These are phyloP conservation scores for Mythimna impura DNA, from an alignment of 2,888 invertebrate species.

Conservation along the genomic window DNA sequence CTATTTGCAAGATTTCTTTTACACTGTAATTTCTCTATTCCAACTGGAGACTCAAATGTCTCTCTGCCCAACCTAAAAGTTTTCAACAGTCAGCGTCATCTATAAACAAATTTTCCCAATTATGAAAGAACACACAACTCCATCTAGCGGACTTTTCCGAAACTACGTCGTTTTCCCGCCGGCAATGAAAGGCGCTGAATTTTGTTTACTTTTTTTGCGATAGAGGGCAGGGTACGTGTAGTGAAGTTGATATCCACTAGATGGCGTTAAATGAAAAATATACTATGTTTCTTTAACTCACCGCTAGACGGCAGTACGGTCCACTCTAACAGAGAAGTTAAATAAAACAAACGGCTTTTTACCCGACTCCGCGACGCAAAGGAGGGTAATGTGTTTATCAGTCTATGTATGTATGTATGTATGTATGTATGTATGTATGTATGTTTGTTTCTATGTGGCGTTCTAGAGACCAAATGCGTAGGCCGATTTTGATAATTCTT, in stretches of 20 bases:
- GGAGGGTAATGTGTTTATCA: no score
- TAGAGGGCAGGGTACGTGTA: neutral
- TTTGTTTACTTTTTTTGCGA: neutral
- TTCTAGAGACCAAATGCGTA: no score
- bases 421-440: no score
- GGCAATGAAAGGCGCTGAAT: neutral
- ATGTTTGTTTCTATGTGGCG: no score
- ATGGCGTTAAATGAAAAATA: slow-evolving; percentile 4
- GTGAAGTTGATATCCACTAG: slow-evolving; percentile 1
- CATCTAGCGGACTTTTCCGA: slow-evolving; percentile 19
- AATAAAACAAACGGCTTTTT: neutral
- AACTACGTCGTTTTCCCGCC: neutral
- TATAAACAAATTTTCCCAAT: neutral
- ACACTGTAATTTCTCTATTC: no score
- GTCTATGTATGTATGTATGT: no score
- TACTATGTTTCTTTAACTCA: neutral
- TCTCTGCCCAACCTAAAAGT: neutral
- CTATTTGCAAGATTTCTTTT: no score
- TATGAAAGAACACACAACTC: neutral
- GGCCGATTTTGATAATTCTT: no score
- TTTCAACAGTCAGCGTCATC: slow-evolving; percentile 8
- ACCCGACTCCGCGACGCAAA: no score
- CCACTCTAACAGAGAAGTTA: neutral
- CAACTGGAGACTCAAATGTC: neutral
- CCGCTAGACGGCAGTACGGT: slow-evolving; percentile 17